Evolutionary conservation across 2,113 vertebrate species (phyloP), one percentile per base, ranked within the genome.

Genomic region (Melanotaenia duboulayi): DNA sequence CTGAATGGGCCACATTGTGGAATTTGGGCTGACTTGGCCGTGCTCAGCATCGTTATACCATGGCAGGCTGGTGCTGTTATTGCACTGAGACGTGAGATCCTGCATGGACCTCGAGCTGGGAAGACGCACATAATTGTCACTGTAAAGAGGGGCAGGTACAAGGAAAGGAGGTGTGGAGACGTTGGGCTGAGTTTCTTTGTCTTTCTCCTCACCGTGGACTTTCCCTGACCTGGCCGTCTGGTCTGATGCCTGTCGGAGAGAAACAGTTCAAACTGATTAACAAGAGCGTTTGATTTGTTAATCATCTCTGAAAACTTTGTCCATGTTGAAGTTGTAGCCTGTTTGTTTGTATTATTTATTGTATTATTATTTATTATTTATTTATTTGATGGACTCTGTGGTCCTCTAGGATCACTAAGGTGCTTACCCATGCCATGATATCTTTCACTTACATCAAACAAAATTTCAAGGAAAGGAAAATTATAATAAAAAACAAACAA

Each of bases 61-160:
- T 1, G 54, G 39, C n/a, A 62, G 17, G 62, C 22, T 71, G n/a
- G 60, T 16, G 59, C n/a, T 40, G 55, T 22, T 20, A 4, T 23
- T 19, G 12, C 37, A 11, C 54, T 51, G 72, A n/a, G 62, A 76
- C 0, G 50, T 17, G 0, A 87, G 81, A 32, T 90, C 80, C 62
- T 82, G 73, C 8, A 80, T 72, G 67, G 87, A 91, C 65, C 40
- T 70, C 44, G 60, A 81, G 23, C 1, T 56, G 3, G 91, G 90
- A 2, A 92, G 90, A 55, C 66, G 55, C n/a, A 90, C 74, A 1
- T 91, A 89, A 9, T 57, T 83, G 4, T 39, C 25, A 1, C 66
- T 28, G 1, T 7, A 66, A 1, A 71, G 12, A 11, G n/a, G 4
- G 1, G 61, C 55, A 4, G 32, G 48, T 22, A 10, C 22, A 0